A percentile compares a stretch with the other conserved stretches of the same genome.
Conservation (phyloP, 1,140 invertebrate species). For the Caerostris extrusa region DNA sequence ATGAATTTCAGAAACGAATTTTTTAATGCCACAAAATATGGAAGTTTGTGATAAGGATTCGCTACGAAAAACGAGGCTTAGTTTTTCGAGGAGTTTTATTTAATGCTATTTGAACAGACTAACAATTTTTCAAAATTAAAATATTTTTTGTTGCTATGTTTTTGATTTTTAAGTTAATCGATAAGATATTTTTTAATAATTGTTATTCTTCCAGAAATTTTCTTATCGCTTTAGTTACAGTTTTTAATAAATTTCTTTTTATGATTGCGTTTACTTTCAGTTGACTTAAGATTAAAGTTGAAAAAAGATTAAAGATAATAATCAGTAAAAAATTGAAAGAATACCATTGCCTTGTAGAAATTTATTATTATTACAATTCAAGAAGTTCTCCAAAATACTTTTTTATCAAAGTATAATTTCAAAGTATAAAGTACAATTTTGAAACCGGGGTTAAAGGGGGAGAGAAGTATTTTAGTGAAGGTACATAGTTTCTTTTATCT, state of each 20-base stretch:
- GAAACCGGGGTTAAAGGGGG: too few relatives aligned
- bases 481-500: too few relatives aligned
- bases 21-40: conserved; percentile 3
- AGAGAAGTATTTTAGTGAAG: too few relatives aligned
- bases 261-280: not conserved
- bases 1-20: not conserved
- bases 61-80: not conserved
- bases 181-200: not conserved
- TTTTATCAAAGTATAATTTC: too few relatives aligned
- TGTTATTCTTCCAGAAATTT: not conserved
- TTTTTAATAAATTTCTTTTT: not conserved
- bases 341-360: too few relatives aligned
- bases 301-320: too few relatives aligned
- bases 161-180: not conserved
- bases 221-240: not conserved
- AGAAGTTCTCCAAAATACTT: too few relatives aligned
- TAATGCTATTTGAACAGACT: not conserved
- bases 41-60: not conserved
- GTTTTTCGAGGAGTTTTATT: not conserved
- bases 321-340: too few relatives aligned
- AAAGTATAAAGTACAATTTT: too few relatives aligned
- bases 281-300: too few relatives aligned
- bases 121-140: conserved; percentile 4
- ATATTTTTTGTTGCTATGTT: not conserved
- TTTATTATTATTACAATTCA: too few relatives aligned